Base-by-base conservation (phyloP, 2,888 invertebrate species). In the Clepsis dumicolana region DNA sequence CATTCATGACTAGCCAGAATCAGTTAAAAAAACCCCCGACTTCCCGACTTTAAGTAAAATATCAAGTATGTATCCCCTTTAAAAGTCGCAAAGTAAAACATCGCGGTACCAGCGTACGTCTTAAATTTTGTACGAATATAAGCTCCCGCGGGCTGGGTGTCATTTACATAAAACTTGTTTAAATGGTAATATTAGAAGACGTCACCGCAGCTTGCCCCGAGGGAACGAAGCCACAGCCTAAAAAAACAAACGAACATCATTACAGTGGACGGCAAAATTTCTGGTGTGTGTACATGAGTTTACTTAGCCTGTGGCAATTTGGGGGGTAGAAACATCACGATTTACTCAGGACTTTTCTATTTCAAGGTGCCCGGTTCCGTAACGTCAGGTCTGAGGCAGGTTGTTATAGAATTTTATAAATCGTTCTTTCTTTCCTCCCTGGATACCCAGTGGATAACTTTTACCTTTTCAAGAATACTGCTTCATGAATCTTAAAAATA, bases 111-210 rank as follows among this genome's bases (percentile, higher is more conserved):
- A 54, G 62, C 56, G 59, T 69, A 65, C 69, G 86, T 81, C 80
- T 83, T 84, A 84, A 91, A 90, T 89, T 90, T 86, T 79, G 79
- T 79, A 82, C 83, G 85, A 89, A 90, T 89, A 91, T 91, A 90
- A 90, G 87, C 87, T 90, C 82, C 84, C 82, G 79, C 81, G 83
- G 83, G 82, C 85, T 81, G 85, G 77, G 69, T 74, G 79, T 82
- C 88, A 93, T 93, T 93, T 91, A 91, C 93, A 93, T 93, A 93
- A 93, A 93, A 93, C 91, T 92, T 93, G 93, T 93, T 91, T 93
- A 93, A 93, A 93, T 93, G 93, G 91, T 93, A 93, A 93, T 93
- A 93, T 93, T 93, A 91, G 90, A 85, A 87, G 89, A 90, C 86
- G 90, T 91, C 92, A 90, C 87, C 65, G 64, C 64, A 64, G 53